A percentile compares a stretch with the other conserved stretches of the same genome.
Conservation (phyloP, 2,113 vertebrate genomes). For the Chiloscyllium plagiosum region DNA sequence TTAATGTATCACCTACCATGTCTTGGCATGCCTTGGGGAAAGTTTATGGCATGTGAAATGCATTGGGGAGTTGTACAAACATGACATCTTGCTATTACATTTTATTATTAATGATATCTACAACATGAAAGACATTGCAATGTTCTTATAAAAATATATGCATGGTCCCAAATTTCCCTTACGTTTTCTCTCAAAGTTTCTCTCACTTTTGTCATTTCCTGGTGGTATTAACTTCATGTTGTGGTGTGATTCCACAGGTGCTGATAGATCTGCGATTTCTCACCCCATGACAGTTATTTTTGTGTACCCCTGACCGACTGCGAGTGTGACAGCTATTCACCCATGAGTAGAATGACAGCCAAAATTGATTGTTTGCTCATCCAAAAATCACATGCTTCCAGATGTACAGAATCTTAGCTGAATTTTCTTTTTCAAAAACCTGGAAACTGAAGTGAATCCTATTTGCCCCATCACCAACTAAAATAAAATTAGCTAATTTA, state of each 20-base stretch:
- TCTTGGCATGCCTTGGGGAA: background rate
- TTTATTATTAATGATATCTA: background rate
- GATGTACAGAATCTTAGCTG: background rate
- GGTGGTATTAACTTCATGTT: background rate
- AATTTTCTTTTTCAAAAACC: background rate
- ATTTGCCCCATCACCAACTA: background rate
- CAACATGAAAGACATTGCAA: background rate
- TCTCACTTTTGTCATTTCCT: background rate
- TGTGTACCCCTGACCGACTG: background rate
- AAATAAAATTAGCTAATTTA: background rate
- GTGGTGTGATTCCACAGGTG: background rate
- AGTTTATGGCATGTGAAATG: background rate
- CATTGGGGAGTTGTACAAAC: background rate
- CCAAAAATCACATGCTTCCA: background rate
- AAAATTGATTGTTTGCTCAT: background rate
- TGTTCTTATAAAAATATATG: background rate
- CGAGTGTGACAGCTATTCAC: conserved; percentile 3
- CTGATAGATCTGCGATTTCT: background rate
- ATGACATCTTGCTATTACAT: background rate
- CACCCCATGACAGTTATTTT: background rate
- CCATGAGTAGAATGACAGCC: background rate
- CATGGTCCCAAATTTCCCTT: background rate
- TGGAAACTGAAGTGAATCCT: background rate
- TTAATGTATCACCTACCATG: no score
- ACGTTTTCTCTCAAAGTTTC: background rate